phyloP scores from a whole-genome alignment of 2,797 vertebrate species.

The Xiphophorus birchmanni region DNA sequence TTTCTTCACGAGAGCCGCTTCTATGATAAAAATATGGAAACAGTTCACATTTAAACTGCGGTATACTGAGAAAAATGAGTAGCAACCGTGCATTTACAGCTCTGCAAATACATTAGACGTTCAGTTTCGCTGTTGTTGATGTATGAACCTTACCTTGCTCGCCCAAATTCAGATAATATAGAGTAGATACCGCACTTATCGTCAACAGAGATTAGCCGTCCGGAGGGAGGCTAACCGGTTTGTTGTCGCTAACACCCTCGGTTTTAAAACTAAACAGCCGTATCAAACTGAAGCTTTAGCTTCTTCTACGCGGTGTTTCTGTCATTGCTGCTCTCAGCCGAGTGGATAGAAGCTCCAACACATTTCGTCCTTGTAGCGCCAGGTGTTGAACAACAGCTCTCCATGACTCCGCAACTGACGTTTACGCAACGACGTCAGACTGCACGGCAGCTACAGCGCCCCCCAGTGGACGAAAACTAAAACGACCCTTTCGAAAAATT shows the following conservation, averaged over 20 bases:
- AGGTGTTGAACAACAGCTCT: slow-evolving; percentile 26
- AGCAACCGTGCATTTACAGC: background rate
- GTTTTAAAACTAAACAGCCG: background rate
- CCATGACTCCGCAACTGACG: slow-evolving; percentile 59
- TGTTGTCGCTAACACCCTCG: background rate
- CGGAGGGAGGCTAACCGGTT: background rate
- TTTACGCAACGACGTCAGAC: slow-evolving; percentile 16
- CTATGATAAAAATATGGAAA: background rate
- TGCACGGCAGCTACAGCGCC: slow-evolving; percentile 18
- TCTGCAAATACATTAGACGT: background rate
- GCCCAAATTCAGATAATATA: background rate
- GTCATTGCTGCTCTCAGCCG: background rate
- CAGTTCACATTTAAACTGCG: background rate
- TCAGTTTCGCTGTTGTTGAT: background rate
- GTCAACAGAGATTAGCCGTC: slow-evolving; percentile 7
- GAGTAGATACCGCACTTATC: background rate
- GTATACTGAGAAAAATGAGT: background rate
- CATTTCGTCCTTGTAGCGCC: slow-evolving; percentile 31
- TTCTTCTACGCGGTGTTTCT: background rate
- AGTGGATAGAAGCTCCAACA: background rate
- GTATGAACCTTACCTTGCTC: slow-evolving; percentile 18
- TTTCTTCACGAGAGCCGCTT: background rate
- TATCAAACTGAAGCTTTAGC: background rate
- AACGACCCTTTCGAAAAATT: background rate
- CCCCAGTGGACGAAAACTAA: slow-evolving; percentile 10